Base-by-base conservation (phyloP, 2,113 vertebrate genomes). In the Anarrhichthys ocellatus region DNA sequence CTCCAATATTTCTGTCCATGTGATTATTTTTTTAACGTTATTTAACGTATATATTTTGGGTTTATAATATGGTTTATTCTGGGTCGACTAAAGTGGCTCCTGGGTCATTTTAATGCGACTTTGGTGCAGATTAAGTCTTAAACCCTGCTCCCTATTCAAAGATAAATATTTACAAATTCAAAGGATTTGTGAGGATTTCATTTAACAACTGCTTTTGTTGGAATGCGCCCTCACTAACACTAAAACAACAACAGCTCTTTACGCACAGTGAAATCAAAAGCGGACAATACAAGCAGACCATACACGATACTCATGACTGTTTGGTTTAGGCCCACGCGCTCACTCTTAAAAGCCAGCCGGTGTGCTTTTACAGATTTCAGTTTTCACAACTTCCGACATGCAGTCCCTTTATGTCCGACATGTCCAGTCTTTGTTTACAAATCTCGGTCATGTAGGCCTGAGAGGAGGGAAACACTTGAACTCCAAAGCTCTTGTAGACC, bases 391-490 rank as follows among this genome's bases (percentile, higher is more conserved):
- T 90, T 83, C 83, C 83, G 67, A 82, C 79, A 72, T 13, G 62
- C 36, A 81, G 62, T 72, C 27, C 42, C 46, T 38, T 68, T 59
- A 58, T 72, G 38, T 20, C 46, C 40, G 71, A 58, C 82, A 65
- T 63, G 62, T n/a, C 62, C 75, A 85, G 72, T 56, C 73, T 87
- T 66, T 91, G 87, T 91, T 88, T 89, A 90, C 87, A 87, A 58
- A 82, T 62, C 22, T 62, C 7, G 46, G 44, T 75, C 50, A 42
- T 68, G 80, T 22, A 68, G 80, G 85, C 78, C 89, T 63, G 68
- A 65, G 63, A 79, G 78, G 48, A 75, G 32, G 78, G 61, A 68
- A n/a, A 88, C 88, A 83, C 89, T 94, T 93, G 89, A 91, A 93
- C 90, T 92, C 91, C 78, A 89, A 11, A 73, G 64, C 48, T 44